Conservation (phyloP, 2,888 invertebrate genomes). For the Drosophila lacicola region DNA sequence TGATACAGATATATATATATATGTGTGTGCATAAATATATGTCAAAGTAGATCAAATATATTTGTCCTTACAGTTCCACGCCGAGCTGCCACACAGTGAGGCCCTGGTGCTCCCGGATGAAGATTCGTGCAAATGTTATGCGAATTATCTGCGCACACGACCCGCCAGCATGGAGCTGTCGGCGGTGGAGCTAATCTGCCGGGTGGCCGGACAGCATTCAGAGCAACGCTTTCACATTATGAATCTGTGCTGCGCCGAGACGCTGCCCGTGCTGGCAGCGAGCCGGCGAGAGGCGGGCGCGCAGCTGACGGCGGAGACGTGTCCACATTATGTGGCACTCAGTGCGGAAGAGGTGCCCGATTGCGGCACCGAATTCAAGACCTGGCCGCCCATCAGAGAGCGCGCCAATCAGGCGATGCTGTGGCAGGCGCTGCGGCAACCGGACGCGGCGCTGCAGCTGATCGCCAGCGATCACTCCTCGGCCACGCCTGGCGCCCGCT, state of each 20-base stretch:
- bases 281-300: constrained; percentile 84
- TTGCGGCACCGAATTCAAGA: constrained; percentile 89
- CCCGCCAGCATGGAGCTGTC: constrained; percentile 89
- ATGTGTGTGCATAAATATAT: too few species aligned
- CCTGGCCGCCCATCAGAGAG: constrained; percentile 90
- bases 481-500: constrained; percentile 88
- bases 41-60: too few species aligned
- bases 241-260: constrained; percentile 88
- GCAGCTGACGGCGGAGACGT: constrained; percentile 89
- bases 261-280: constrained; percentile 87
- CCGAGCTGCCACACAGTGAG: constrained; percentile 87
- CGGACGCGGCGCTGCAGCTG: constrained; percentile 85
- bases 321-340: constrained; percentile 90
- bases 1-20: too few species aligned
- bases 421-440: constrained; percentile 88
- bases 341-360: constrained; percentile 88
- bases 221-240: constrained; percentile 88
- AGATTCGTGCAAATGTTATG: constrained; percentile 87
- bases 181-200: constrained; percentile 88
- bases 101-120: constrained; percentile 58
- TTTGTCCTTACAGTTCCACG: constrained; percentile 88
- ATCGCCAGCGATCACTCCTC: constrained; percentile 90
- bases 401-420: constrained; percentile 87
- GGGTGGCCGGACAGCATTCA: constrained; percentile 84
- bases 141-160: constrained; percentile 88